Conservation (phyloP, 2,113 vertebrate genomes). For the Callionymus lyra region DNA sequence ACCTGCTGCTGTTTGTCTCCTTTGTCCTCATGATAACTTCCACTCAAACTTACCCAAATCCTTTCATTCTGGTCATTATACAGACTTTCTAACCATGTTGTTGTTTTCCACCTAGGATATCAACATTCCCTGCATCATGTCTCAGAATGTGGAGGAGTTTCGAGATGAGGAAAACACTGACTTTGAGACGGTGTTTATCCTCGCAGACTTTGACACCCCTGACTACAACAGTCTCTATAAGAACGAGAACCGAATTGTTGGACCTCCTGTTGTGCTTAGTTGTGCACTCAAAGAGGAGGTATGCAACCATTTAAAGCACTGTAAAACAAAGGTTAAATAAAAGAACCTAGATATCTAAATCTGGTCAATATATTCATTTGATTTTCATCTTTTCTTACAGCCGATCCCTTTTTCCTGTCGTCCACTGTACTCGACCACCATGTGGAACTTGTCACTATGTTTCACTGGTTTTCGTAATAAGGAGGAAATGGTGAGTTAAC, state of each 20-base stretch:
- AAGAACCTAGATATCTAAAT: no score
- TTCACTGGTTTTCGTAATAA: constrained; percentile 95
- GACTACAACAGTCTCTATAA: constrained; percentile 78
- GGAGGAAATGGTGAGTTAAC: constrained; percentile 84
- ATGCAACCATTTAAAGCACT: constrained; percentile 13
- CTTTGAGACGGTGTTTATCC: constrained; percentile 82
- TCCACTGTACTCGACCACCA: constrained; percentile 85
- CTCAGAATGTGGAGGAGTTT: constrained; percentile 74
- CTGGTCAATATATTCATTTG: no score
- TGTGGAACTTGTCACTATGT: constrained; percentile 87
- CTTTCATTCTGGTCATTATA: no score
- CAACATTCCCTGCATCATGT: constrained; percentile 73
- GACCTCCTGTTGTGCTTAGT: constrained; percentile 80
- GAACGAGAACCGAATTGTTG: constrained; percentile 80
- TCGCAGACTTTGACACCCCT: constrained; percentile 77
- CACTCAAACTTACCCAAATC: no score
- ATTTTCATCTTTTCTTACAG: constrained; percentile 44
- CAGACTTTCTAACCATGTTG: no score
- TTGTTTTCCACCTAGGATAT: constrained; percentile 72
- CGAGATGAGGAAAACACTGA: constrained; percentile 76
- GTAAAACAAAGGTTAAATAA: no score
- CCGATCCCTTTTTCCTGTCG: constrained; percentile 85
- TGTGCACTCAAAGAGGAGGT: constrained; percentile 83
- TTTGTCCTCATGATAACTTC: no score
- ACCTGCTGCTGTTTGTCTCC: no score